These are phyloP conservation scores for Ophiothrix spiculata DNA, from an alignment of 35 echinoderm and acorn worm species.

Conservation along the genomic window DNA sequence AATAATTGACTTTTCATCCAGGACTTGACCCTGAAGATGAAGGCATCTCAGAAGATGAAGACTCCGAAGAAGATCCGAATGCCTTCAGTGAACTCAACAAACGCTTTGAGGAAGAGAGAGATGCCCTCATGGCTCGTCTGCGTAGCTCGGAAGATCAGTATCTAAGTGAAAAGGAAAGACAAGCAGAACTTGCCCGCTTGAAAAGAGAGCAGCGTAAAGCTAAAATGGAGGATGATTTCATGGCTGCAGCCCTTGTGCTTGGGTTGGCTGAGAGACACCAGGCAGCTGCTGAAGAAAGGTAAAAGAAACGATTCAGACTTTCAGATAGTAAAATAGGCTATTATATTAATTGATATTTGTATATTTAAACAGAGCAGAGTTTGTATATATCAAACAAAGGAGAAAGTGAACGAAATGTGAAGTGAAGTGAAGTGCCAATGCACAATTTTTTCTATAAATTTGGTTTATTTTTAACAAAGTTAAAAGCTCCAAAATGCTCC, in stretches of 20 bases:
- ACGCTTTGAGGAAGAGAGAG: slow-evolving; percentile 77
- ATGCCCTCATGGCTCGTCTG: slow-evolving; percentile 70
- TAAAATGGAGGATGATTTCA: slow-evolving; percentile 82
- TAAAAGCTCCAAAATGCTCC: no score
- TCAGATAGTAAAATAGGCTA: no score
- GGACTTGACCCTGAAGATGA: slow-evolving; percentile 40
- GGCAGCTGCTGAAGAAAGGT: slow-evolving; percentile 82
- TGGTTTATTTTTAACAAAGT: no score
- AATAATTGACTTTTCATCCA: no score
- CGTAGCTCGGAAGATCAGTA: slow-evolving; percentile 62
- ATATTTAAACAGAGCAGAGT: no score
- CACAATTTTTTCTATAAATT: no score
- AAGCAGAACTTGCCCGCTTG: slow-evolving; percentile 74
- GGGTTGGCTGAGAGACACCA: slow-evolving; percentile 90
- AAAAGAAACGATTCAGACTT: no score
- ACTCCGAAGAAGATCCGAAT: slow-evolving; percentile 15
- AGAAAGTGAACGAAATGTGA: no score
- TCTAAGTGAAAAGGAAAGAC: slow-evolving; percentile 83
- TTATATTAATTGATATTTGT: no score
- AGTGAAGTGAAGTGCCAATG: no score
- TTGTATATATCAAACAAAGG: no score
- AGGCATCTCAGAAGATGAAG: slow-evolving; percentile 80
- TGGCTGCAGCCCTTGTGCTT: slow-evolving; percentile 77
- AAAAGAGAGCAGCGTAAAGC: slow-evolving; percentile 89
- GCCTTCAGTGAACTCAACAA: slow-evolving; percentile 67